phyloP scores from a whole-genome alignment of 1,140 invertebrate genomes.

The Scaptomyza montana region DNA sequence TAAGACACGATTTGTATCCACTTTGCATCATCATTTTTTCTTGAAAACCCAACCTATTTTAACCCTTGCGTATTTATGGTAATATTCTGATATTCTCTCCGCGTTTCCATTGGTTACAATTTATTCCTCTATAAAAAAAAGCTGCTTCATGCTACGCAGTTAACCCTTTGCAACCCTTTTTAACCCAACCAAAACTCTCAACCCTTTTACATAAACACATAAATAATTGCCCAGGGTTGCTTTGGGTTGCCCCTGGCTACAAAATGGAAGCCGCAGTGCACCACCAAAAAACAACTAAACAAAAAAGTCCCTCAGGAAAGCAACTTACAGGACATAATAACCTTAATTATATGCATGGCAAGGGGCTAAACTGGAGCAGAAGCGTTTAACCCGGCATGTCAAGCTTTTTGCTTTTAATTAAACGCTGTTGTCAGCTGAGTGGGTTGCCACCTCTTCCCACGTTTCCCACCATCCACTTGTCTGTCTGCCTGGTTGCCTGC shows the following conservation, averaged over 20 bases:
- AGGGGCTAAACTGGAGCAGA: slow-evolving; percentile 19
- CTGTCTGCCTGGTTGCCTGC: slow-evolving; percentile 8
- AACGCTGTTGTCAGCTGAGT: slow-evolving; percentile 52
- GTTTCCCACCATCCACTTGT: neutral
- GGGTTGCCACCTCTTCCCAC: slow-evolving; percentile 26
- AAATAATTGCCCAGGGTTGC: slow-evolving; percentile 33
- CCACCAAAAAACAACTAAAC: slow-evolving; percentile 36
- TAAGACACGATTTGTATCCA: no score
- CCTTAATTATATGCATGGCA: slow-evolving; percentile 49
- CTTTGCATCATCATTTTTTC: no score
- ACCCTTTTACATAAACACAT: slow-evolving; percentile 40
- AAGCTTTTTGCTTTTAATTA: slow-evolving; percentile 58
- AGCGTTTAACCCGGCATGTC: slow-evolving; percentile 55
- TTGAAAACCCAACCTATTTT: neutral
- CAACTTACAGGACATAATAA: slow-evolving; percentile 34
- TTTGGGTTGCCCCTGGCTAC: slow-evolving; percentile 22
- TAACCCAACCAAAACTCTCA: slow-evolving; percentile 16
- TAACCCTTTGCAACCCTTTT: slow-evolving; percentile 48
- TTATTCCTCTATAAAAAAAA: neutral
- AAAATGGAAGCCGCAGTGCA: slow-evolving; percentile 34
- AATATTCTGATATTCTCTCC: neutral
- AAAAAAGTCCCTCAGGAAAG: neutral
- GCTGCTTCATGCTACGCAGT: slow-evolving; percentile 8
- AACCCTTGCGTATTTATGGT: neutral
- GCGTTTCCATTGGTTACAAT: slow-evolving; percentile 53